These are phyloP conservation scores for Sphaerophoria rueppellii DNA, from an alignment of 2,888 invertebrate species.

Conservation along the genomic window DNA sequence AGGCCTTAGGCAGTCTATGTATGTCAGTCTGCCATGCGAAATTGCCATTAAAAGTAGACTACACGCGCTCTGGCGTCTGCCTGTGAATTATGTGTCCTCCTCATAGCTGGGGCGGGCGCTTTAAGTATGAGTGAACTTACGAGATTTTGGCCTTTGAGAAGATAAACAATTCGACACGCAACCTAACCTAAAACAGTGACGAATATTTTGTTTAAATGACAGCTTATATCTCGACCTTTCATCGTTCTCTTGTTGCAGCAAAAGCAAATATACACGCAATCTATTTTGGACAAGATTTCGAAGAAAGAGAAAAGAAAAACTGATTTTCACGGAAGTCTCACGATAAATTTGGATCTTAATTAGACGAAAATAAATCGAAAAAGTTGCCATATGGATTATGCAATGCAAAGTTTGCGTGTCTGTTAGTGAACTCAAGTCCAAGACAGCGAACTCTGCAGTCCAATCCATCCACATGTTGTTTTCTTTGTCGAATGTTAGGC, in stretches of 20 bases:
- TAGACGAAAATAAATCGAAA: conserved; percentile 38
- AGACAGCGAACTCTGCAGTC: conserved; percentile 47
- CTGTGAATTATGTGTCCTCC: conserved; percentile 28
- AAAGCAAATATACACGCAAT: conserved; percentile 46
- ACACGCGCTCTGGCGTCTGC: conserved; percentile 25
- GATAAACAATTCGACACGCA: conserved; percentile 40
- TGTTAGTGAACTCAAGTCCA: conserved; percentile 29
- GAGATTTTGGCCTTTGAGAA: conserved; percentile 16
- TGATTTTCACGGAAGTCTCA: conserved; percentile 55
- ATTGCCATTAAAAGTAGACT: conserved; percentile 60
- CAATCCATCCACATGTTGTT: conserved; percentile 39
- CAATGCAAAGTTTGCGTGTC: conserved; percentile 60
- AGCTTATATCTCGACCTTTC: conserved; percentile 36
- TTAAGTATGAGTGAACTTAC: background rate
- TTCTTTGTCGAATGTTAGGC: conserved; percentile 39
- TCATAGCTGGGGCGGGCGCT: background rate
- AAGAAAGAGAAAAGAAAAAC: background rate
- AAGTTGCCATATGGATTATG: conserved; percentile 32
- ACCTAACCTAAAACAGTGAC: conserved; percentile 37
- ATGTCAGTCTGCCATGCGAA: conserved; percentile 58
- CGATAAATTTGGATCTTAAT: conserved; percentile 55
- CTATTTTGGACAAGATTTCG: background rate
- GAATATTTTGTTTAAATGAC: conserved; percentile 59
- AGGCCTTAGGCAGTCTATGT: background rate
- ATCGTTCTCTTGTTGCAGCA: conserved; percentile 2